A percentile compares a stretch with the other conserved stretches of the same genome.
phyloP scores from a whole-genome alignment of 2,888 invertebrate genomes.

The Bimastos eiseni region DNA sequence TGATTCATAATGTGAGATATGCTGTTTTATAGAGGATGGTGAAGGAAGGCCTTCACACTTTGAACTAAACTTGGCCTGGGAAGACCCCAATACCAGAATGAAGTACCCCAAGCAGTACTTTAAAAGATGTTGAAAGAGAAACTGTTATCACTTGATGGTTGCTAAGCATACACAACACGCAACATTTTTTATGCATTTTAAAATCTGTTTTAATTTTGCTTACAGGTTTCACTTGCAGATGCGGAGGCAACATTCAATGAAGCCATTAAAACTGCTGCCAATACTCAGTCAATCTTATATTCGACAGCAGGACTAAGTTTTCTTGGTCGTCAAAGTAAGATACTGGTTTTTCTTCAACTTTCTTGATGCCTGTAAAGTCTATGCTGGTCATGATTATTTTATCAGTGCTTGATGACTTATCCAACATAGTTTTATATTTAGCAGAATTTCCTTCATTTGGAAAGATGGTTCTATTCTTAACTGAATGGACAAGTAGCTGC shows the following conservation, averaged over 20 bases:
- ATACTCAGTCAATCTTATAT: conserved; percentile 71
- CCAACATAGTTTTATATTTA: not conserved
- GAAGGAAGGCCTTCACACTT: too few relatives aligned
- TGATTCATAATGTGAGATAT: not conserved
- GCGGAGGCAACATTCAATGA: conserved; percentile 64
- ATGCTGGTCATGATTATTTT: too few relatives aligned
- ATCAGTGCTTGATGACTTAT: too few relatives aligned
- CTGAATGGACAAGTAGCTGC: not conserved
- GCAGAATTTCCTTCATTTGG: not conserved
- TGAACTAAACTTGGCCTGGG: too few relatives aligned
- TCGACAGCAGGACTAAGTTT: conserved; percentile 74
- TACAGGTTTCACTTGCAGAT: conserved; percentile 49
- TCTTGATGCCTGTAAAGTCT: too few relatives aligned
- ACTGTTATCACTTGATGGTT: not conserved
- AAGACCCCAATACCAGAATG: too few relatives aligned
- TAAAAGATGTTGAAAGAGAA: too few relatives aligned
- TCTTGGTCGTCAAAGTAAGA: conserved; percentile 68
- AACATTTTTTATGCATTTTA: not conserved
- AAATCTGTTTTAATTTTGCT: conserved; percentile 23
- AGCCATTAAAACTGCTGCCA: conserved; percentile 72
- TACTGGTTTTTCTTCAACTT: not conserved
- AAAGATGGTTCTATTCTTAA: not conserved
- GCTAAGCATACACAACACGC: not conserved
- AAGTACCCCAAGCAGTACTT: too few relatives aligned
- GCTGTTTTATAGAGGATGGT: not conserved